Conservation (phyloP, 1,140 invertebrate genomes). For the Aphelinus certus region DNA sequence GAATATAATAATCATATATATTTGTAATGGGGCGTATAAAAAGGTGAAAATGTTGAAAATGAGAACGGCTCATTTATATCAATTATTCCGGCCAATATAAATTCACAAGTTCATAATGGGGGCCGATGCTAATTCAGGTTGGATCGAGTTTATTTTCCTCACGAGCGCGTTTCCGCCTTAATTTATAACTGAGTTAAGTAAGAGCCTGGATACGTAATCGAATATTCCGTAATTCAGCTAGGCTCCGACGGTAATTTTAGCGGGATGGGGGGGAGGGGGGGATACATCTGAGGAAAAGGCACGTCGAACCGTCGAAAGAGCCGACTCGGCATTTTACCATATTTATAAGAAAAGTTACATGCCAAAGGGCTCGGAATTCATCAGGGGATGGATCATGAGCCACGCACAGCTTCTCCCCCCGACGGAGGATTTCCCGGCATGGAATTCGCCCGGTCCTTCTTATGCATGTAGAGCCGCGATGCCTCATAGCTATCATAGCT, state of each 20-base stretch:
- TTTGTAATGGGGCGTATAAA: too few relatives aligned
- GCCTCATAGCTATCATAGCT: neutral
- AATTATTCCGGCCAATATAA: too few relatives aligned
- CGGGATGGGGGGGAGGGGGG: neutral
- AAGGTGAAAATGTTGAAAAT: too few relatives aligned
- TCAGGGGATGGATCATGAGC: constrained; percentile 10
- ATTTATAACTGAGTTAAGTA: constrained; percentile 15
- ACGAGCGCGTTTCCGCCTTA: neutral
- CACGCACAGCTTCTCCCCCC: neutral
- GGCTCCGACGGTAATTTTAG: neutral
- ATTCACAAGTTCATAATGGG: too few relatives aligned
- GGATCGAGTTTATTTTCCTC: constrained; percentile 10
- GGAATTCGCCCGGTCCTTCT: neutral
- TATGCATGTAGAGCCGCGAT: neutral
- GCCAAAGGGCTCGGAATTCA: constrained; percentile 2
- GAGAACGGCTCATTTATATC: too few relatives aligned
- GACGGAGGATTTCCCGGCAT: neutral
- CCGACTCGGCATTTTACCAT: neutral
- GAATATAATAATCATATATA: too few relatives aligned
- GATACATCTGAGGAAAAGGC: neutral
- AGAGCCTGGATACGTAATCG: constrained; percentile 13
- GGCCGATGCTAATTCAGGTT: constrained; percentile 19
- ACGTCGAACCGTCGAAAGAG: neutral
- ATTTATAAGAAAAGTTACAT: constrained; percentile 31
- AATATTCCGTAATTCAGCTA: constrained; percentile 20